A percentile compares a stretch with the other conserved stretches of the same genome.
These are phyloP conservation scores for Geococcyx californianus DNA, from an alignment of 2,113 vertebrate species.

Conservation along the genomic window DNA sequence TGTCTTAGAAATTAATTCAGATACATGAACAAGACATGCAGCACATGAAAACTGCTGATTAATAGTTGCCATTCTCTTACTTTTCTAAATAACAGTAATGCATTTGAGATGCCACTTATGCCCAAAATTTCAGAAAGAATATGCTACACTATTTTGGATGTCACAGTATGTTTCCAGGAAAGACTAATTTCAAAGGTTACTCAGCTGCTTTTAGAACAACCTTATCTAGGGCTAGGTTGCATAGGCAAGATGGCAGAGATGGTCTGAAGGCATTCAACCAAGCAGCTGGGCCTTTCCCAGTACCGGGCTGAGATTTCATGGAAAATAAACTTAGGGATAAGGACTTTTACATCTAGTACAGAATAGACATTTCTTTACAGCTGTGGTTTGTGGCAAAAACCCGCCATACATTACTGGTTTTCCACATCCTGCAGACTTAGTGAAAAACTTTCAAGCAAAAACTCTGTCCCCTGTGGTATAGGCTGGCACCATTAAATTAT, in stretches of 20 bases:
- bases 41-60: background rate
- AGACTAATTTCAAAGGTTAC: background rate
- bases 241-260: background rate
- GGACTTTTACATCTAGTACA: background rate
- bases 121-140: background rate
- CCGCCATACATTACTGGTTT: background rate
- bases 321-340: background rate
- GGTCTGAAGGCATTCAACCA: background rate
- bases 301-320: background rate
- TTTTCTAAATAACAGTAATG: background rate
- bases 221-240: background rate
- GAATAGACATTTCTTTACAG: background rate
- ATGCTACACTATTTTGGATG: background rate
- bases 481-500: background rate
- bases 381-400: background rate
- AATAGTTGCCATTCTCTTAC: background rate
- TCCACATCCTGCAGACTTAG: conserved; percentile 3
- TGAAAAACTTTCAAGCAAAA: conserved; percentile 7
- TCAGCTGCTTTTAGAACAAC: background rate
- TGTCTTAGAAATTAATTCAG: background rate
- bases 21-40: background rate
- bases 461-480: background rate
- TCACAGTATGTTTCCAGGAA: background rate
- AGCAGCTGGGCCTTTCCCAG: background rate
- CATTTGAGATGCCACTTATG: background rate